Evolutionary conservation across 2,797 vertebrate species (phyloP), one percentile per base, ranked within the genome.

Genomic region (Pteropus rufus): DNA sequence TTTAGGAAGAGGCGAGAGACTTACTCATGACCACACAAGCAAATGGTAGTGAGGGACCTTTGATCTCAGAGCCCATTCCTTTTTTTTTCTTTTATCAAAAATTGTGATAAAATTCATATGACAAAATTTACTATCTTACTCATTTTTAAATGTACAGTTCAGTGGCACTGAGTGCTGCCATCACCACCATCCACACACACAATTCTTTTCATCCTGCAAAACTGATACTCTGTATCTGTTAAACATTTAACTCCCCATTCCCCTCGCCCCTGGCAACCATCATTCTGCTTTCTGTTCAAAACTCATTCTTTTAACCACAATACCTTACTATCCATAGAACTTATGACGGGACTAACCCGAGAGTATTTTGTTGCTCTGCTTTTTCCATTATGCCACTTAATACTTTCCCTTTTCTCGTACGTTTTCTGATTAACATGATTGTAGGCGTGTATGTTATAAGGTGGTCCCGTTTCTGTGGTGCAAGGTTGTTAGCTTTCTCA

Each of bases 211-310:
- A 0, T 44, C 24, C 15, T 26, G 2, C 29, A 26, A 34, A 46
- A n/a, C n/a, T 2, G 23, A 54, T 26, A 2, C 24, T 29, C 19
- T 31, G 12, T 65, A 5, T 4, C 60, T 49, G 6, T 29, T 24
- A 11, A 26, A 3, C 10, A 6, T 6, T 6, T 7, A 26, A 5
- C 31, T 18, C 36, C 9, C 3, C 7, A 2, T 3, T 21, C 2
- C 41, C 15, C 52, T 18, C 1, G 14, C 1, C 46, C 1, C 64
- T 15, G 24, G 73, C 24, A 31, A 9, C 70, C 49, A 2, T 44
- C 18, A 1, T 26, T 29, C 23, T 19, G 1, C 67, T 26, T 9
- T 73, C 49, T 72, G 60, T 62, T 79, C 62, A 34, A 39, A 58
- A 19, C 14, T n/a, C 15, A 1, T 5, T 79, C 29, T 67, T 58